These are phyloP conservation scores for Tretioscincus oriximinensis DNA, from an alignment of 2,113 vertebrate genomes.

Conservation along the genomic window DNA sequence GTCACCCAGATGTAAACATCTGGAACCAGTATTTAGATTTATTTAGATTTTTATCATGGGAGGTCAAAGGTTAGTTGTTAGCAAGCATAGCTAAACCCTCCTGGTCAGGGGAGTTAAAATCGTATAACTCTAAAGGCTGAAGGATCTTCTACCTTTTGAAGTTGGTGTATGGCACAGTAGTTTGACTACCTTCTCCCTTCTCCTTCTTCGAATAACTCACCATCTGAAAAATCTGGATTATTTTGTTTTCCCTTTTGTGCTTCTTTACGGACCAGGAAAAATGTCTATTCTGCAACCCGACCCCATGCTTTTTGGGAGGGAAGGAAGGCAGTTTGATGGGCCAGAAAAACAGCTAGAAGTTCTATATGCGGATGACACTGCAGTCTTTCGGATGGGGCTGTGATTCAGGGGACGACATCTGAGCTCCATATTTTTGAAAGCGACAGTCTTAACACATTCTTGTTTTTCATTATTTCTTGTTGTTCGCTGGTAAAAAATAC, in stretches of 20 bases:
- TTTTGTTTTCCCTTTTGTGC: not conserved
- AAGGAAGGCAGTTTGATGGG: no score
- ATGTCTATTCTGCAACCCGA: no score
- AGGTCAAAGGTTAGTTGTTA: slow-evolving; percentile 22
- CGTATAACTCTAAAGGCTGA: no score
- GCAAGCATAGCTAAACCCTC: no score
- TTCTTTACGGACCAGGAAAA: no score
- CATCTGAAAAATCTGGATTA: not conserved
- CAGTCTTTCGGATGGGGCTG: not conserved
- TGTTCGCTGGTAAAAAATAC: slow-evolving; percentile 69
- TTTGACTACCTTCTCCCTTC: not conserved
- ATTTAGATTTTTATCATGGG: slow-evolving; percentile 38
- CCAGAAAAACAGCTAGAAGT: no score
- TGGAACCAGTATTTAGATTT: not conserved
- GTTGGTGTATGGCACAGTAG: not conserved
- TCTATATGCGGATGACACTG: no score
- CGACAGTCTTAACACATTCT: no score
- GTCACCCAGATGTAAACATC: not conserved
- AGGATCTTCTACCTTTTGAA: not conserved
- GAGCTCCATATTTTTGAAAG: no score
- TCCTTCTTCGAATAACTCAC: not conserved
- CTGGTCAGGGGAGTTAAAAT: no score
- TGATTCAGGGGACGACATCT: no score
- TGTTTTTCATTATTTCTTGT: not conserved
- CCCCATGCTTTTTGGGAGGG: no score